Percentiles rank a stretch among this genome's conserved stretches.
phyloP scores from a whole-genome alignment of 2,113 vertebrate genomes.

The Pterocles gutturalis region DNA sequence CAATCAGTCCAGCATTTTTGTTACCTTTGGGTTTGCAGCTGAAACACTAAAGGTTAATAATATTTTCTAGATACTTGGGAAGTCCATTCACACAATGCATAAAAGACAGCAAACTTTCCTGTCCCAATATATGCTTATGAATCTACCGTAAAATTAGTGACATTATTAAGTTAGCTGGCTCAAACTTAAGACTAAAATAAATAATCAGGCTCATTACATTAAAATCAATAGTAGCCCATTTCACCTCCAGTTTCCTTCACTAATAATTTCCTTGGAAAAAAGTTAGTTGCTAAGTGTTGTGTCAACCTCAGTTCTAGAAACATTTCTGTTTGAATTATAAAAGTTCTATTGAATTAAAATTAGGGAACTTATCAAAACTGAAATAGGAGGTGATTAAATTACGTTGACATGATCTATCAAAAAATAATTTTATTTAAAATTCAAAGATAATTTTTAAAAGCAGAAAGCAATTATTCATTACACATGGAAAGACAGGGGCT shows the following conservation, averaged over 20 bases:
- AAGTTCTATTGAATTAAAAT: not conserved
- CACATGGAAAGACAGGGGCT: not conserved
- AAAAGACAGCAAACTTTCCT: not conserved
- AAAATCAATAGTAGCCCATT: not conserved
- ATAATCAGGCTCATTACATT: constrained; percentile 21
- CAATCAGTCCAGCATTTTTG: not conserved
- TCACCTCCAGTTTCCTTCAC: not conserved
- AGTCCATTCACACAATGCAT: not conserved
- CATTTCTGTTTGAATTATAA: not conserved
- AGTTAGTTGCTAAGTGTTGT: not conserved
- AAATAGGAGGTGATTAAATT: not conserved
- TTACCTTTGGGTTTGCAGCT: not conserved
- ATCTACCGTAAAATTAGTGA: not conserved
- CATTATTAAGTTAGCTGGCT: not conserved
- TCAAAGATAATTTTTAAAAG: constrained; percentile 11
- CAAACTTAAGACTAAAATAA: constrained; percentile 16
- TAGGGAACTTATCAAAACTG: not conserved
- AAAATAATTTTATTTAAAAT: not conserved
- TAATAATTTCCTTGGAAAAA: not conserved
- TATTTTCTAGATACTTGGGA: not conserved
- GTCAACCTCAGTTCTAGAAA: not conserved
- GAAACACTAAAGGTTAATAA: not conserved
- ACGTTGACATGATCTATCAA: not conserved
- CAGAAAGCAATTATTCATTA: not conserved
- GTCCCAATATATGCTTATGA: not conserved